Evolutionary conservation across 2,113 vertebrate species (phyloP), one percentile per base, ranked within the genome.

Genomic region (Erythrocercus mccallii): DNA sequence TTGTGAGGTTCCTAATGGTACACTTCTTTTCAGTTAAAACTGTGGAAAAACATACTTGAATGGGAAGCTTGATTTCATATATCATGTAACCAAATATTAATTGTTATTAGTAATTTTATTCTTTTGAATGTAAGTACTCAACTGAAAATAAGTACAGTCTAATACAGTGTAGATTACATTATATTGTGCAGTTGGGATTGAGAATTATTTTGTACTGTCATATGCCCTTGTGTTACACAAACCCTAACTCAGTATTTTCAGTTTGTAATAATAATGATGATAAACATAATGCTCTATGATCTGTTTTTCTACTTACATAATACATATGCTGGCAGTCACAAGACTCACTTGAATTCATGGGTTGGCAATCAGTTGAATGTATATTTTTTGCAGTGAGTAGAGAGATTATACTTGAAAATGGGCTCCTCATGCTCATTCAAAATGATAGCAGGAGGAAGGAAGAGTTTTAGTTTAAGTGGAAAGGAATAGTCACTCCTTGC

Each of bases 401-500:
- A 70, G 81, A 92, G 79, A 91, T 79, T 90, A 45, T 91, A 92
- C 19, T 81, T 82, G 28, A 88, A 95, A 79, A 92, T 64, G 45
- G 58, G 79, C 47, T 95, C 62, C 79, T 91, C 54, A 20, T 86
- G 38, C 69, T 97, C 54, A 48, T 81, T 95, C 30, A 57, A 69
- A 96, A 87, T 84, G 84, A 90, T 64, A 90, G 66, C 61, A 88
- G 90, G 45, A 54, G 28, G 81, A 97, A 91, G 77, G 83, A 94
- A 89, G 81, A 73, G 31, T 73, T 95, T 62, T 25, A 1, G 86
- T 94, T 95, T 73, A 90, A 96, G 84, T 94, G 80, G 86, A 90
- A 89, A 89, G 47, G 53, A 92, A 96, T 93, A 83, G 90, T 69
- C 48, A 95, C 88, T 97, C 86, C 86, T 96, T 97, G 57, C 86